Percentiles rank a stretch among this genome's conserved stretches.
Conservation (phyloP, 2,888 invertebrate species). For the Tryphoninae sp. region DNA sequence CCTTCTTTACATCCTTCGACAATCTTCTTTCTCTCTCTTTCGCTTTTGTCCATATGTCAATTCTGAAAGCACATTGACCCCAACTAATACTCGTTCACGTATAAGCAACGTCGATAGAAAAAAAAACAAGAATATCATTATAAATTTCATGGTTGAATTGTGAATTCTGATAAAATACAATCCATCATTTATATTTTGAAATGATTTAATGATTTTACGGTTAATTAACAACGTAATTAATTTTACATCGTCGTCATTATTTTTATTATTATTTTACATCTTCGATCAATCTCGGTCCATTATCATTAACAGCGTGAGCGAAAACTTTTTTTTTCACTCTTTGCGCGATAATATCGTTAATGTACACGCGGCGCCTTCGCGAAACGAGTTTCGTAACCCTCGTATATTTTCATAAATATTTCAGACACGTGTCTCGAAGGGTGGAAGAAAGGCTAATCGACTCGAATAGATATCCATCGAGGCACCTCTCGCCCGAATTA, state of each 20-base stretch:
- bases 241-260: neutral
- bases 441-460: conserved; percentile 4
- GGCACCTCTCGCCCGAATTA: conserved; percentile 9
- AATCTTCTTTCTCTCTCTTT: neutral
- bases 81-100: too few species aligned
- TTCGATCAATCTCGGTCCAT: too few species aligned
- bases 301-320: neutral
- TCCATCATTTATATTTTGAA: neutral
- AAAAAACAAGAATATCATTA: too few species aligned
- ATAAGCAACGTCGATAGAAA: too few species aligned
- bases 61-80: too few species aligned
- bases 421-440: neutral
- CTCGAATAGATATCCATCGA: conserved; percentile 44
- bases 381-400: neutral
- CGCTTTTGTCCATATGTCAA: too few species aligned
- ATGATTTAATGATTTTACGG: neutral
- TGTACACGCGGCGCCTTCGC: neutral
- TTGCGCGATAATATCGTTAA: conserved; percentile 16
- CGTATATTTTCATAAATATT: conserved; percentile 40
- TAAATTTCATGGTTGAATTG: neutral
- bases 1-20: neutral
- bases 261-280: neutral
- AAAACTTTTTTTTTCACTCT: conserved; percentile 7
- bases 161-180: neutral
- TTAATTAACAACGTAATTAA: neutral